Evolutionary conservation across 2,113 vertebrate species (phyloP).

Genomic region (Cebidichthys violaceus): DNA sequence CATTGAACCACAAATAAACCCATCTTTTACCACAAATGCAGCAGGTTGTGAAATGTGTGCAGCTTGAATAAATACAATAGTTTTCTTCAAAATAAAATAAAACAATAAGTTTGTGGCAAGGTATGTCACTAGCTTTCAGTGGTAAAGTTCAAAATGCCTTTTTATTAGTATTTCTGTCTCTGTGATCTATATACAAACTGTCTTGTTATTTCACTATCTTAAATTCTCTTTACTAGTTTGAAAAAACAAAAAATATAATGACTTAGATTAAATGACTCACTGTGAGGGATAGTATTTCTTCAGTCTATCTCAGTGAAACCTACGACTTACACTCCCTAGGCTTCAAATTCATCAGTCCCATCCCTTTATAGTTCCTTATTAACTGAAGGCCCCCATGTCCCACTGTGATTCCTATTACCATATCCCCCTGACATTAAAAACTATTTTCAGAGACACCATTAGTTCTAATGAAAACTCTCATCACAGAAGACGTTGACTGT

Average conservation of each 20-base stretch:
- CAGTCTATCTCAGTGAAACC: constrained; percentile 10
- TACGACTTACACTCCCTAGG: constrained; percentile 18
- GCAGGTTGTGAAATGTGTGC: not conserved
- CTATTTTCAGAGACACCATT: constrained; percentile 37
- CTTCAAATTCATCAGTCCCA: constrained; percentile 35
- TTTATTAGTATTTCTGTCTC: not conserved
- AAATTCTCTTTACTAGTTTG: not conserved
- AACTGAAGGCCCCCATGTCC: constrained; percentile 8
- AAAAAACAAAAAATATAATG: not conserved
- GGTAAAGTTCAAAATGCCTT: not conserved
- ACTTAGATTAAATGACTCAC: constrained; percentile 24
- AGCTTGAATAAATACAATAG: not conserved
- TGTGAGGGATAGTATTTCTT: not conserved
- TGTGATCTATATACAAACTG: not conserved
- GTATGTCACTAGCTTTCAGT: not conserved
- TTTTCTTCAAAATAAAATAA: not conserved
- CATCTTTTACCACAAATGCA: not conserved
- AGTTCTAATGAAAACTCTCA: constrained; percentile 23
- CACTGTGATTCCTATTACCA: constrained; percentile 17
- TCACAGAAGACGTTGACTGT: not conserved
- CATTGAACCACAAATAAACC: not conserved
- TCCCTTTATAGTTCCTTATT: constrained; percentile 19
- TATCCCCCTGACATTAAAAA: constrained; percentile 43
- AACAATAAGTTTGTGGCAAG: not conserved
- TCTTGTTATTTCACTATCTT: not conserved